Evolutionary conservation across 2,797 vertebrate genomes (phyloP), one percentile per base, ranked within the genome.

Genomic region (Amblyopsis hoosieri): DNA sequence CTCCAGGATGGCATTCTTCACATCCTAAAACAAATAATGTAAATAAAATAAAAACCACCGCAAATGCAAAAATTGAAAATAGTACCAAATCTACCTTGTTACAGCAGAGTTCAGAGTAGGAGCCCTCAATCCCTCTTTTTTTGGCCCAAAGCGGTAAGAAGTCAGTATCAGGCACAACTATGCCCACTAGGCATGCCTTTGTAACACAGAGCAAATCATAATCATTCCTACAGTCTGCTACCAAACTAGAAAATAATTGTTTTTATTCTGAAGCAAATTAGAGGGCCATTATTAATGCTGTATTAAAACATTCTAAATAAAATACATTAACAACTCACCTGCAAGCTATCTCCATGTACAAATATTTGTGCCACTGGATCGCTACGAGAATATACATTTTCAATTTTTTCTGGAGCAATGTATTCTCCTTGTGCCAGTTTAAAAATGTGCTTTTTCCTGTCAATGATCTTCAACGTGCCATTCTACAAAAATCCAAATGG

Each of bases 401-500:
- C 98, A 59, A 99, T 98, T 90, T 97, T 99, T 85, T 99, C 98
- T 0, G 98, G 98, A 47, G 98, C 97, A 45, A 99, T 97, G 91
- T 99, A 99, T 80, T 99, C 98, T 76, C 98, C 98, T 80, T 99
- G 97, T 1, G 97, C 96, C 80, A 99, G 91, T 83, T 99, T 99
- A 87, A 99, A 99, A 84, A 99, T 98, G 78, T 99, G 94, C 74
- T 99, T 99, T 86, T 98, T 99, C 67, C 97, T 91, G 88, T 99
- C 98, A 11, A 96, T 90, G 58, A 99, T 92, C 92, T 99, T 99
- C 85, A 99, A 65, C 0, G 95, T 94, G 62, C 98, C 98, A 13
- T 97, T 99, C 98, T 99, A 91, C 63, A 78, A 62, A 11, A 50
- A 63, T 67, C 9, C 12, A 65, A 45, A 57, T 47, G 31, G 50